Evolutionary conservation across 2,888 invertebrate genomes (phyloP).

Genomic region (Chorisops tibialis): DNA sequence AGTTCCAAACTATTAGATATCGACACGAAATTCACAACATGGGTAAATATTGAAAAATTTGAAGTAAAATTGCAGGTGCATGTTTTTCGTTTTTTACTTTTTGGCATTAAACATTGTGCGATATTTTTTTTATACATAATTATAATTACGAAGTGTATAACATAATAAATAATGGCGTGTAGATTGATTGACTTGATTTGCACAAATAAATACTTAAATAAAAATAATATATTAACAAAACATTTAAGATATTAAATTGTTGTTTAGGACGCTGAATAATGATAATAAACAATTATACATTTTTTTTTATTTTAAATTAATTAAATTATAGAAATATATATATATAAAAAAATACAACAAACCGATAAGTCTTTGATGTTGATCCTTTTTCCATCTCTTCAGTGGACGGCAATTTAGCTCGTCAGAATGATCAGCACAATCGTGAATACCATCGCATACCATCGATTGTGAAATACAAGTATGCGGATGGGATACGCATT

Average conservation of each 20-base stretch:
- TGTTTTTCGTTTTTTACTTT: too few relatives aligned
- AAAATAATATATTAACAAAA: neutral
- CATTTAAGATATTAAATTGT: neutral
- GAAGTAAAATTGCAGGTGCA: too few relatives aligned
- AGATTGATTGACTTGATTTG: neutral
- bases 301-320: constrained; percentile 1
- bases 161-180: neutral
- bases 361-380: constrained; percentile 41
- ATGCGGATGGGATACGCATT: constrained; percentile 50
- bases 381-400: constrained; percentile 49
- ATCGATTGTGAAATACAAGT: constrained; percentile 46
- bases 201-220: neutral
- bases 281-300: constrained; percentile 5
- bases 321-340: constrained; percentile 1
- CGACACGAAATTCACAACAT: too few relatives aligned
- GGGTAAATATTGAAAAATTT: too few relatives aligned
- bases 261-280: neutral
- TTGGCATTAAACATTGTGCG: too few relatives aligned
- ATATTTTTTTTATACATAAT: too few relatives aligned
- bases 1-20: too few relatives aligned
- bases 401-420: constrained; percentile 57
- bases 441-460: constrained; percentile 57
- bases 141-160: neutral
- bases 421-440: constrained; percentile 62
- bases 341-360: constrained; percentile 46